A percentile compares a stretch with the other conserved stretches of the same genome.
These are phyloP conservation scores for Pterocles gutturalis DNA, from an alignment of 2,113 vertebrate species.

Conservation along the genomic window DNA sequence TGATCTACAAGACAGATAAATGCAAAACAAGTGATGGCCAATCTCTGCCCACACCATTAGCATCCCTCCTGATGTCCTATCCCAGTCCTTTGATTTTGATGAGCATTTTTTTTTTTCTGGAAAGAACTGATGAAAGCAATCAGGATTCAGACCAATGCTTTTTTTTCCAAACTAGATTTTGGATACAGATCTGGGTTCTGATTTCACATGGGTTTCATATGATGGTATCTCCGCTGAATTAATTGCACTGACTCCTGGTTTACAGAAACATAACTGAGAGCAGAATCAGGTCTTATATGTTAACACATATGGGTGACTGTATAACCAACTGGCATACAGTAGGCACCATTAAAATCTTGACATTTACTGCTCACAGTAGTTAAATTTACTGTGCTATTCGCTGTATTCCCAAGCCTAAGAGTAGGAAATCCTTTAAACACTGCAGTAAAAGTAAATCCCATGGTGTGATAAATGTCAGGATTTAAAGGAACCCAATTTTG, in stretches of 20 bases:
- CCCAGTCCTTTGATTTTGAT: not conserved
- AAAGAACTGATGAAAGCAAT: not conserved
- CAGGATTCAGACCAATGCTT: not conserved
- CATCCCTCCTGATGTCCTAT: not conserved
- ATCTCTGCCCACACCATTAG: not conserved
- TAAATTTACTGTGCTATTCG: slow-evolving; percentile 70
- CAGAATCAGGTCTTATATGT: slow-evolving; percentile 1
- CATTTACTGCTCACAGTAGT: slow-evolving; percentile 63
- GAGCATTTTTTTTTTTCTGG: not conserved
- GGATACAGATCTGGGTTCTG: not conserved
- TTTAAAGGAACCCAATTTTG: slow-evolving; percentile 38
- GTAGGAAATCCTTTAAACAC: slow-evolving; percentile 69
- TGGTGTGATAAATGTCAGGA: slow-evolving; percentile 64
- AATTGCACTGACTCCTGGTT: not conserved
- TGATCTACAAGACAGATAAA: not conserved
- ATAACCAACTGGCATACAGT: slow-evolving; percentile 53
- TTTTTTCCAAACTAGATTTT: not conserved
- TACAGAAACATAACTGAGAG: not conserved
- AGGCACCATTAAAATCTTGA: slow-evolving; percentile 65
- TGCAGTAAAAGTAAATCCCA: slow-evolving; percentile 70
- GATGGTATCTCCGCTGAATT: not conserved
- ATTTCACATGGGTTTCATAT: not conserved
- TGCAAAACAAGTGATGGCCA: not conserved
- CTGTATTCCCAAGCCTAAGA: slow-evolving; percentile 57
- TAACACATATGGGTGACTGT: slow-evolving; percentile 19